phyloP scores from a whole-genome alignment of 2,797 vertebrate genomes.

The Ptychadena robeensis region DNA sequence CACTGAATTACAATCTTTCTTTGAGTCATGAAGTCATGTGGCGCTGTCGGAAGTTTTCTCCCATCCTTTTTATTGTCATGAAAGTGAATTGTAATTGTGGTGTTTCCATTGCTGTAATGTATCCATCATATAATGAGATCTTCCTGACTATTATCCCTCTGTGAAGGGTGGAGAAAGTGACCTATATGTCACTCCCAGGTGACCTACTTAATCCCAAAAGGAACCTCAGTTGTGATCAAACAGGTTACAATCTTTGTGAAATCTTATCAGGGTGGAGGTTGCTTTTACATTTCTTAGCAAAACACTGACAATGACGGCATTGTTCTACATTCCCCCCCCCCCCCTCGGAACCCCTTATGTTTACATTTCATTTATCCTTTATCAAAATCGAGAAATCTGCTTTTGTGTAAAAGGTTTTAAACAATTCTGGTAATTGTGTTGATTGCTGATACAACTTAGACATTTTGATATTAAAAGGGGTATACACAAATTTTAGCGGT shows the following conservation, averaged over 20 bases:
- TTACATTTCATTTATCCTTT: no score
- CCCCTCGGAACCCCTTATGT: no score
- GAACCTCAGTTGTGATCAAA: slow-evolving; percentile 1
- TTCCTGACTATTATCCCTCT: slow-evolving; percentile 11
- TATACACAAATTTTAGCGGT: no score
- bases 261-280: slow-evolving; percentile 1
- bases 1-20: not conserved
- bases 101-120: slow-evolving; percentile 11
- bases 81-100: slow-evolving; percentile 28
- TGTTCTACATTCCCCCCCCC: no score
- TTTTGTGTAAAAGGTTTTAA: no score
- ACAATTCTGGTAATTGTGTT: no score
- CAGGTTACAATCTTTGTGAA: not conserved
- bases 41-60: not conserved
- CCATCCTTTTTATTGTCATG: not conserved
- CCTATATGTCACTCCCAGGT: slow-evolving; percentile 39
- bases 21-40: not conserved
- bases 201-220: slow-evolving; percentile 21
- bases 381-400: no score
- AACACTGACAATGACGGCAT: not conserved
- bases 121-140: slow-evolving; percentile 24
- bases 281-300: not conserved
- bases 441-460: no score
- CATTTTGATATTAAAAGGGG: no score
- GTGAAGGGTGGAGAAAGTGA: slow-evolving; percentile 46